Conservation (phyloP, 1,140 invertebrate species). For the Capitella teleta region DNA sequence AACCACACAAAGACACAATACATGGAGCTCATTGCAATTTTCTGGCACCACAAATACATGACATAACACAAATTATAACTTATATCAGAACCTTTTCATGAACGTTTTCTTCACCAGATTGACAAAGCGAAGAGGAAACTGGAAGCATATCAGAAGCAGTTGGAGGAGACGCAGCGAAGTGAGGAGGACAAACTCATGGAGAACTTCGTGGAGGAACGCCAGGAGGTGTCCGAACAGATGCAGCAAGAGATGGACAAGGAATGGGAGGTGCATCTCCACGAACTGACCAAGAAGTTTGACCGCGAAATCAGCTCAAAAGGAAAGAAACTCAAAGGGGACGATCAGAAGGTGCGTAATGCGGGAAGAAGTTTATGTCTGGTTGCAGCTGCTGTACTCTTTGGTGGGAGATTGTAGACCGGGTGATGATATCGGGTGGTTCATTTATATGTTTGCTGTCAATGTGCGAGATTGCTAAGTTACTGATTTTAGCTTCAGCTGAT, state of each 20-base stretch:
- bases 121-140: neutral
- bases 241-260: slow-evolving; percentile 36
- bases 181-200: slow-evolving; percentile 36
- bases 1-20: too few species aligned
- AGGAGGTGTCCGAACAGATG: slow-evolving; percentile 24
- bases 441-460: too few species aligned
- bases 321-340: slow-evolving; percentile 17
- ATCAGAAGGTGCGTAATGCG: slow-evolving; percentile 28
- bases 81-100: neutral
- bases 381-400: too few species aligned
- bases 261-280: slow-evolving; percentile 36
- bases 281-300: slow-evolving; percentile 34
- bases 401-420: too few species aligned
- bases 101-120: neutral
- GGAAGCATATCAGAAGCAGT: slow-evolving; percentile 34
- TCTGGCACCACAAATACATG: neutral
- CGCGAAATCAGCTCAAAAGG: slow-evolving; percentile 25
- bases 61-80: neutral
- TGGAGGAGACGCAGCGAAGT: slow-evolving; percentile 29
- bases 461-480: too few species aligned
- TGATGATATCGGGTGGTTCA: too few species aligned
- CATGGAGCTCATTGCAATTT: too few species aligned
- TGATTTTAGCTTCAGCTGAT: too few species aligned
- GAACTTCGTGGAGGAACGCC: slow-evolving; percentile 25
- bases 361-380: too few species aligned